Evolutionary conservation across 2,113 vertebrate species (phyloP).

Genomic region (Sceloporus undulatus): DNA sequence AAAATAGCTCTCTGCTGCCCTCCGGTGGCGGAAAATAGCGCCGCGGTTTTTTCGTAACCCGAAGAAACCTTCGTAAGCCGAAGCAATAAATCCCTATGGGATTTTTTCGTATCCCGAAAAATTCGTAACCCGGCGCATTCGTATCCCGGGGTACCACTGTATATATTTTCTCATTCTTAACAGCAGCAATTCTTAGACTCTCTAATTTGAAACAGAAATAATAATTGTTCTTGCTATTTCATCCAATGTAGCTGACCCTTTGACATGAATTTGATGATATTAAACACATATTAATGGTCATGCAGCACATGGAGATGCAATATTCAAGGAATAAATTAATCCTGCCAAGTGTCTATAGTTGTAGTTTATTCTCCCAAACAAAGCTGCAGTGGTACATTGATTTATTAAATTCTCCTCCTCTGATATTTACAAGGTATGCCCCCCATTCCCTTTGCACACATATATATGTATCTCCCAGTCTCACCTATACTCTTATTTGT

Average conservation of each 20-base stretch:
- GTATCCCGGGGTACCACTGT: no score
- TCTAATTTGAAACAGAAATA: constrained; percentile 57
- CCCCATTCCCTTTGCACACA: not conserved
- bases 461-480: not conserved
- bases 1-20: no score
- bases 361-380: constrained; percentile 49
- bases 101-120: no score
- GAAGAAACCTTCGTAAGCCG: no score
- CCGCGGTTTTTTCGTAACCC: no score
- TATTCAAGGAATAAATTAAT: constrained; percentile 23
- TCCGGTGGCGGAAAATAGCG: no score
- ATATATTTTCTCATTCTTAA: constrained; percentile 18
- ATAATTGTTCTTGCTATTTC: constrained; percentile 68
- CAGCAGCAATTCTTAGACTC: constrained; percentile 40
- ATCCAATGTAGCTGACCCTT: constrained; percentile 60
- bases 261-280: constrained; percentile 60
- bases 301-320: constrained; percentile 42
- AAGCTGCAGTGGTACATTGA: constrained; percentile 50
- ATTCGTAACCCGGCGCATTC: no score
- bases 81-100: no score
- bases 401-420: constrained; percentile 59
- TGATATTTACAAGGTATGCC: constrained; percentile 52
- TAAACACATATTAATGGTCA: constrained; percentile 65
- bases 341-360: constrained; percentile 24
- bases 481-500: not conserved